Evolutionary conservation across 2,888 invertebrate species (phyloP).

Genomic region (Habrosyne pyritoides): DNA sequence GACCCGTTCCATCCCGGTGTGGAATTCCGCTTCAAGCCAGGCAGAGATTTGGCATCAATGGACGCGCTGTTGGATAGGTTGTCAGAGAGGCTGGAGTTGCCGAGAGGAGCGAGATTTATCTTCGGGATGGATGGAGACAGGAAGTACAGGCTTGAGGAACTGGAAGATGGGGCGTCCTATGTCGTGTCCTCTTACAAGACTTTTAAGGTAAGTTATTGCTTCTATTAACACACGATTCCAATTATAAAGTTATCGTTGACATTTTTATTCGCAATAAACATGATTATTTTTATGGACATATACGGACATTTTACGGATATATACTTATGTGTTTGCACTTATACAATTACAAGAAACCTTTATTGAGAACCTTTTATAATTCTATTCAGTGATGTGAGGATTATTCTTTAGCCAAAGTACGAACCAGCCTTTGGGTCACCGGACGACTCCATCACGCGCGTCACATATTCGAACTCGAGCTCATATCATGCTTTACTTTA

Average conservation of each 20-base stretch:
- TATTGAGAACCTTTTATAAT: no score
- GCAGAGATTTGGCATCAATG: constrained; percentile 92
- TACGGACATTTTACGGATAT: no score
- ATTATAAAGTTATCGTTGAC: background rate
- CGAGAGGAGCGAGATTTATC: constrained; percentile 94
- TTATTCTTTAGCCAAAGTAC: background rate
- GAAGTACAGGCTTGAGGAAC: constrained; percentile 91
- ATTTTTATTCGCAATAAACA: background rate
- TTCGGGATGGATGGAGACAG: constrained; percentile 96
- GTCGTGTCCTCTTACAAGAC: constrained; percentile 96
- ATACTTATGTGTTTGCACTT: no score
- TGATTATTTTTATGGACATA: background rate
- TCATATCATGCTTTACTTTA: no score
- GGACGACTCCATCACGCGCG: no score
- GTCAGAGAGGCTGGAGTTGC: constrained; percentile 93
- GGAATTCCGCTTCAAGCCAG: constrained; percentile 93
- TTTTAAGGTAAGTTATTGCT: constrained; percentile 87
- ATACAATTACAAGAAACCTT: no score
- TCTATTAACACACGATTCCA: background rate
- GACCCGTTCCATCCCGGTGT: constrained; percentile 96
- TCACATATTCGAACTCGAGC: no score
- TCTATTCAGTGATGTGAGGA: no score
- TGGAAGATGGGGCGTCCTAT: constrained; percentile 96
- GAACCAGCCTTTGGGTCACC: background rate
- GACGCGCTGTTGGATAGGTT: constrained; percentile 94